phyloP scores from a whole-genome alignment of 2,113 vertebrate species.

The Platycercus adscitus region DNA sequence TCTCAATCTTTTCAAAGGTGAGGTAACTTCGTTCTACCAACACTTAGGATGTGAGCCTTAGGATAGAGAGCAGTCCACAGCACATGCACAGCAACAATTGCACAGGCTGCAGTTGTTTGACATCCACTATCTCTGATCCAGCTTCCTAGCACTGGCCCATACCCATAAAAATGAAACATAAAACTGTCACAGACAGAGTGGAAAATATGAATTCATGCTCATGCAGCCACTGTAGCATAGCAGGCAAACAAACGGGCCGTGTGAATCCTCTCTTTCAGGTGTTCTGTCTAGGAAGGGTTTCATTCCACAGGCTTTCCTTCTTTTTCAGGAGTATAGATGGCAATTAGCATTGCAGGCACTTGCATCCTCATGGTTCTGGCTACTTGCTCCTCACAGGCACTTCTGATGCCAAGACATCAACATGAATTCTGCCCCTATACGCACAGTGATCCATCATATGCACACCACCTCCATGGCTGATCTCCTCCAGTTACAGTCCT shows the following conservation, averaged over 20 bases:
- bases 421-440: fast-evolving
- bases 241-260: background rate
- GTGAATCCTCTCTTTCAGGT: background rate
- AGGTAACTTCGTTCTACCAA: background rate
- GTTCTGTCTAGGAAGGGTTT: background rate
- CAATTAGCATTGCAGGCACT: background rate
- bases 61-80: background rate
- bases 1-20: background rate
- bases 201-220: background rate
- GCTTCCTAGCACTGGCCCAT: background rate
- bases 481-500: background rate
- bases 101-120: background rate
- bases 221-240: fast-evolving
- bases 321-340: background rate
- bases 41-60: background rate
- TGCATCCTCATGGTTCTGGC: background rate
- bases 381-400: background rate
- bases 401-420: background rate
- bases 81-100: background rate
- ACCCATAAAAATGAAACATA: background rate
- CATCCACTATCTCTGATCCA: background rate
- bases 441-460: fast-evolving
- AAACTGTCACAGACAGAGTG: background rate
- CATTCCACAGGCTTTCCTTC: background rate
- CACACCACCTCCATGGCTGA: background rate